Conservation (phyloP, 1,140 invertebrate genomes). For the Metopolophium dirhodum region DNA sequence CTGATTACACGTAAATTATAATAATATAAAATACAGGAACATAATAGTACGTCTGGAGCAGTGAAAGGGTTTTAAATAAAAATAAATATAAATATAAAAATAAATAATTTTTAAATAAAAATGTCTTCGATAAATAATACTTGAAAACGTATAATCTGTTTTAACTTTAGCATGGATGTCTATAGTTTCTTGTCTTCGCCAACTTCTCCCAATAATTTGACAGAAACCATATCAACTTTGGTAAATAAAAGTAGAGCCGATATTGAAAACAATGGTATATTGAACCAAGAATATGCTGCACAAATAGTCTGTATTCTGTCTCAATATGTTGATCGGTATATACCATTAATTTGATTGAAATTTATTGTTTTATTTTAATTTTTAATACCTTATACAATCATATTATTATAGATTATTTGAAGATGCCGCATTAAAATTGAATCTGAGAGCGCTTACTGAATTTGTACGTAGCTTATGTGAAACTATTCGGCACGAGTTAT, state of each 20-base stretch:
- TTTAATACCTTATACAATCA: neutral
- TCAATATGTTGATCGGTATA: slow-evolving; percentile 79
- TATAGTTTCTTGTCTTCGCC: slow-evolving; percentile 82
- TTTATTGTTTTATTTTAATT: neutral
- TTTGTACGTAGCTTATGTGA: slow-evolving; percentile 83
- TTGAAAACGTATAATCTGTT: neutral
- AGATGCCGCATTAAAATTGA: slow-evolving; percentile 85
- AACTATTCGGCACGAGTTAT: slow-evolving; percentile 80
- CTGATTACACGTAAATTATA: too few species aligned
- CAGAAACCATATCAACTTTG: slow-evolving; percentile 69
- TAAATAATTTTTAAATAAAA: neutral
- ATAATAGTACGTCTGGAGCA: too few species aligned
- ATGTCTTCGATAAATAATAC: neutral
- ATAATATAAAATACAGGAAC: too few species aligned
- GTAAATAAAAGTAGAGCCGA: slow-evolving; percentile 72
- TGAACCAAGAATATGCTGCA: slow-evolving; percentile 80
- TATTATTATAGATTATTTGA: slow-evolving; percentile 71
- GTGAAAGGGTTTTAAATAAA: neutral
- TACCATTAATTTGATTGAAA: neutral
- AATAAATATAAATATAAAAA: too few species aligned
- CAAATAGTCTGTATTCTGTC: slow-evolving; percentile 86
- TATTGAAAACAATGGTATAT: slow-evolving; percentile 64
- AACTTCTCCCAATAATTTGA: slow-evolving; percentile 63
- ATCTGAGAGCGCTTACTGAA: slow-evolving; percentile 79
- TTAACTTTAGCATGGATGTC: slow-evolving; percentile 73